These are phyloP conservation scores for Sweltsa coloradensis DNA, from an alignment of 1,140 invertebrate species.

Conservation along the genomic window DNA sequence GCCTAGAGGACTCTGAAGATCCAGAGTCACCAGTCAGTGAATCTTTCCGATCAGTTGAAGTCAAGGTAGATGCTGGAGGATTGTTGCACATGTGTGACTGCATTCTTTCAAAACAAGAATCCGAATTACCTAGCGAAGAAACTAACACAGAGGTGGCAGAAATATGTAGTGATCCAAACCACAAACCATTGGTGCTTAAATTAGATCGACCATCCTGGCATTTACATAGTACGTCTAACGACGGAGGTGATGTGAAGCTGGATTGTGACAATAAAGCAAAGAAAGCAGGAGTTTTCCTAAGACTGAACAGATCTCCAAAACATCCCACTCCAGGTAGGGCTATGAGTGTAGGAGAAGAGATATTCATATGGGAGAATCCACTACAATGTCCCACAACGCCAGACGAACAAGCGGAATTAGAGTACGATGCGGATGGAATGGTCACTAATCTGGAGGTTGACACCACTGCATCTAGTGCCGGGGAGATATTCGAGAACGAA, in stretches of 20 bases:
- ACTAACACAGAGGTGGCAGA: slow-evolving; percentile 11
- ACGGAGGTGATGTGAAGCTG: not conserved
- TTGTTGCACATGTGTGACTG: slow-evolving; percentile 26
- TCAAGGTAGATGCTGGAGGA: not conserved
- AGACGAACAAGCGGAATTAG: slow-evolving; percentile 52
- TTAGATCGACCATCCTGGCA: slow-evolving; percentile 6
- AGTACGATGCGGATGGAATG: slow-evolving; percentile 41
- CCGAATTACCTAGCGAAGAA: slow-evolving; percentile 19
- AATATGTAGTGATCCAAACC: slow-evolving; percentile 3
- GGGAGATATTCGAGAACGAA: slow-evolving; percentile 17
- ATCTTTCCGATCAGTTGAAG: slow-evolving; percentile 7
- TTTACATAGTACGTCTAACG: not conserved
- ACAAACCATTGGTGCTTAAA: slow-evolving; percentile 5
- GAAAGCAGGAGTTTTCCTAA: not conserved
- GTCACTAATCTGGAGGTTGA: not conserved
- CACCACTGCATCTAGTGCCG: slow-evolving; percentile 2
- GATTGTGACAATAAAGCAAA: not conserved
- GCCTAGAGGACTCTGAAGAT: slow-evolving; percentile 11
- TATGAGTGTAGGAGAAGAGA: slow-evolving; percentile 28
- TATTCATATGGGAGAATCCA: slow-evolving; percentile 67
- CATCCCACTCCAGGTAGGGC: slow-evolving; percentile 3
- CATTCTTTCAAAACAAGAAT: slow-evolving; percentile 27
- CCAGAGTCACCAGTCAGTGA: slow-evolving; percentile 12
- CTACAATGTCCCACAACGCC: slow-evolving; percentile 47
- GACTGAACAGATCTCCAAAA: not conserved